Evolutionary conservation across 2,888 invertebrate species (phyloP), one percentile per base, ranked within the genome.

Genomic region (Leucozona laternaria): DNA sequence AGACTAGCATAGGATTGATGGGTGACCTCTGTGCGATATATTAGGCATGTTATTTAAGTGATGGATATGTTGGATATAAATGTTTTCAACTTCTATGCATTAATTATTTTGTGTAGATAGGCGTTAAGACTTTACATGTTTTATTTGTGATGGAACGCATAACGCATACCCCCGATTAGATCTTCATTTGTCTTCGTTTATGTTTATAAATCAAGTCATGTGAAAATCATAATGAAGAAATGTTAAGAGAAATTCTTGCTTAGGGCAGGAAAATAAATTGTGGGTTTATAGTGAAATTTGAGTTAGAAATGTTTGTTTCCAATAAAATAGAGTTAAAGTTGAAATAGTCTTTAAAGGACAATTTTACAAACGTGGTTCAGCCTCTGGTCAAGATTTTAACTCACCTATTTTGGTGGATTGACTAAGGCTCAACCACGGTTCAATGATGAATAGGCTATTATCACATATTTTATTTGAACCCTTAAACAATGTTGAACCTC

Each of bases 61-160:
- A 84, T 84, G 75, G 79, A 84, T 84, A 53, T 34, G 75, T 72
- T 72, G 34, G 64, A 53, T 55, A 58, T 48, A 78, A 60, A 60
- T 40, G 37, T 28, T 77, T 57, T 72, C 72, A 62, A 76, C 79
- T 76, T 53, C 11, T 66, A 15, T 17, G 45, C 75, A 71, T 84
- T 84, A 84, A 79, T 84, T 79, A 79, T 68, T 68, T 37, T 31
- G 31, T 6, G n/a, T 1, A 53, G 53, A 68, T 53, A 53, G 22
- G 37, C 50, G 25, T 68, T n/a, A 53, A 53, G 68, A 50, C 15
- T 50, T 48, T 22, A 50, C n/a, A 68, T 31, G 8, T 50, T 50
- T 8, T 53, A n/a, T 68, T 50, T n/a, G 40, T 68, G 53, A 68
- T 53, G 15, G 68, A 68, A 45, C 25, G 17, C 53, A 25, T 53